Evolutionary conservation across 2,797 vertebrate genomes (phyloP), one percentile per base, ranked within the genome.

Genomic region (Ibycter americanus): DNA sequence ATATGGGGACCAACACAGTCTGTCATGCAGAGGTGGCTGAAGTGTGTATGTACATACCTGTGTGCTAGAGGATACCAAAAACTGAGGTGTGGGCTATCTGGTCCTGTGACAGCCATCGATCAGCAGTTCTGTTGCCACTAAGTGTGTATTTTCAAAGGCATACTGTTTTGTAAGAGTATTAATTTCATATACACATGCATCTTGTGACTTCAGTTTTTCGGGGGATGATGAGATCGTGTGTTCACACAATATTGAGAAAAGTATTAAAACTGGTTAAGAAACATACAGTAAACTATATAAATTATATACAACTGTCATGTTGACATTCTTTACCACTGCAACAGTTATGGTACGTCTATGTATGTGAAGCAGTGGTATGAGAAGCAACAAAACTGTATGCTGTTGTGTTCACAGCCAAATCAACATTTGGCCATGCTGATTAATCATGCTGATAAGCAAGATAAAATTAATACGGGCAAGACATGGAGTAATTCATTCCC

Each of bases 401-500:
- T 18, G 42, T 44, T 44, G 42, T 44, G 42, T 44, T 44, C 42
- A 44, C 42, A 18, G 42, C 42, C 42, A 44, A 76, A 46, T 70
- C 42, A 93, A 87, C 81, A 84, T 80, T 68, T 83, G 90, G 40
- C 74, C 82, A 70, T 5, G 25, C 40, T 83, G 82, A 97, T 95
- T 92, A 96, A 91, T 93, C 81, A 66, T 71, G 66, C 63, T 91
- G 74, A 77, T 89, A 96, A 87, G 27, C n/a, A 83, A 89, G 40
- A 87, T 66, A 77, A 93, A 94, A 94, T 83, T 87, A 93, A 96
- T 58, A 85, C 8, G 47, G 67, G 67, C 55, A 96, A 82, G 56
- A 44, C 67, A 87, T 62, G 51, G 66, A 87, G 51, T 70, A 96
- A 90, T 23, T 56, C 51, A 91, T 68, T 91, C 56, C 49, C 47